Evolutionary conservation across 2,888 invertebrate species (phyloP), one percentile per base, ranked within the genome.

Genomic region (Drosophila nr. perissopoda): DNA sequence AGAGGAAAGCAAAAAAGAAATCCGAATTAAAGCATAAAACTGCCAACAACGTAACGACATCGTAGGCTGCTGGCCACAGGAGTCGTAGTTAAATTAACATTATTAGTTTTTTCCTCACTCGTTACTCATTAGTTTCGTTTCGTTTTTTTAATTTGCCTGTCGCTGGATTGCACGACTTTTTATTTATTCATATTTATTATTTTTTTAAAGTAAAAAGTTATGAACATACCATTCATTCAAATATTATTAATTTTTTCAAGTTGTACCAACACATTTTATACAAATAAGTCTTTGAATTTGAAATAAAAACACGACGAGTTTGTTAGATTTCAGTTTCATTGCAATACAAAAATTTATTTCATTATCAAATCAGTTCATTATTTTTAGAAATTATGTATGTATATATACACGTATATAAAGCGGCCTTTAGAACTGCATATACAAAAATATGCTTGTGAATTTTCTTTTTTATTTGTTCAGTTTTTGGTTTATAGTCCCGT

Each of bases 291-390:
- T 29, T 59, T 52, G 10, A 57, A 31, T 53, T 21, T 59, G 33
- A 27, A 33, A 52, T 71, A 56, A 61, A 72, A 54, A 42, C 25
- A 53, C 49, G 11, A 31, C 8, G 29, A 40, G 13, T 61, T 42
- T 31, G 16, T 57, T 2, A 33, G 52, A 63, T 18, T 31, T 59
- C 38, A 27, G n/a, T 62, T 69, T 52, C 40, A 34, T 58, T 61
- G 38, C 63, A 80, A 36, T 76, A 61, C 57, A 73, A 69, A 70
- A 57, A 51, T 78, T 69, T 74, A 75, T 79, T 80, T 79, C 71
- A 75, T 65, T 71, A 53, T 80, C 40, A 78, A 80, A 71, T 78
- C 71, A 80, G 75, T 78, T 73, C 79, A 78, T 69, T 78, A 66
- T 57, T 59, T 56, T 42, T 48, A 34, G 57, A 74, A 67, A 65